Base-by-base conservation (phyloP, 2,888 invertebrate genomes). In the Ichneumoninae sp. region DNA sequence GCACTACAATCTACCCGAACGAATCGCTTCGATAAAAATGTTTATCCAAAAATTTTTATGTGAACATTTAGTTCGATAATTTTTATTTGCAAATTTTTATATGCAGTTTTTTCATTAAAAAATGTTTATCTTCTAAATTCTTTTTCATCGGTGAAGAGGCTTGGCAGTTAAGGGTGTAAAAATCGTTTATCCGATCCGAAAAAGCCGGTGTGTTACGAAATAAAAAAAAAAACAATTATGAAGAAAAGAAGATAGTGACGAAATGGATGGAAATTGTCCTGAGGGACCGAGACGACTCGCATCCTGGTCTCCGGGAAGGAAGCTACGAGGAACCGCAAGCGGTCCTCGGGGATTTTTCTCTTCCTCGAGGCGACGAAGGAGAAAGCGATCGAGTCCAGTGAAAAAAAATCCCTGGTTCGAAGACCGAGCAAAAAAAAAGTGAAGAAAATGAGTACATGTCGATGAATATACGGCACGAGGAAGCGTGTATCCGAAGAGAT, bases 381-480 rank as follows among this genome's bases (percentile, higher is more conserved):
- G n/a, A 33, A 22, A 69, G 16, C 33, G 40, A 44, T 30, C 13
- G n/a, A 30, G 40, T 22, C 19, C 5, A 5, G 47, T 30, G 5
- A 22, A 10, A 74, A 74, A 74, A 74, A 74, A 44, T 5, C 3
- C 16, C 4, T 30, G 54, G 13, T 13, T 30, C 40, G 36, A 36
- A 30, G 16, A 54, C 0, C 13, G 8, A 72, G 36, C n/a, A 26
- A 16, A 3, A 60, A 40, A 22, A 33, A 65, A 52, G 44, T 40
- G n/a, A 44, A 22, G 68, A 47, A 75, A 10, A 74, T 10, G 60
- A 33, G 36, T 30, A 36, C 36, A 79, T 50, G 82, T 80, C 70
- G 76, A 83, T 71, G 52, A 80, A 76, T 40, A 72, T 68, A 68
- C 76, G 71, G 71, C 80, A 80, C 76, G 44, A 66, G 83, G 80